phyloP scores from a whole-genome alignment of 2,888 invertebrate species.

The Oithona nana region DNA sequence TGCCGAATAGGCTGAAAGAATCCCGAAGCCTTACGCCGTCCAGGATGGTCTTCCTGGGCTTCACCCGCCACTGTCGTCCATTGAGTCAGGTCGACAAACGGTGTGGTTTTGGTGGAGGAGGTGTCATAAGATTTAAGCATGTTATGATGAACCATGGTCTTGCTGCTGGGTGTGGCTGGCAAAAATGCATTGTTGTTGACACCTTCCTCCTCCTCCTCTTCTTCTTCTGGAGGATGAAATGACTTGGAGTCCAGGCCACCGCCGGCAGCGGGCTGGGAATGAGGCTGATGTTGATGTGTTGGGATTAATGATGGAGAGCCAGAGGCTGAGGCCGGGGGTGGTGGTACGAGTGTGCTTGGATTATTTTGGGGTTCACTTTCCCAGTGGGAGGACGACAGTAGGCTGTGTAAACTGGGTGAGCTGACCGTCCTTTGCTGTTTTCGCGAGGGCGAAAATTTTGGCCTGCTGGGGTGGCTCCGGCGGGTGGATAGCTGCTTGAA shows the following conservation, averaged over 20 bases:
- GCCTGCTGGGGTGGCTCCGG: neutral
- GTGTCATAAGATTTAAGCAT: no score
- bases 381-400: neutral
- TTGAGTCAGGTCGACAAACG: neutral
- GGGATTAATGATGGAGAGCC: neutral
- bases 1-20: slow-evolving; percentile 13
- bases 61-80: neutral
- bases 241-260: neutral
- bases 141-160: neutral
- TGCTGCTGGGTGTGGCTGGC: neutral
- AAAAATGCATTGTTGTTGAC: neutral
- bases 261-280: neutral
- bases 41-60: neutral
- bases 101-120: neutral
- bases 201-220: neutral
- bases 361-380: neutral
- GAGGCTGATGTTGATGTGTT: no score
- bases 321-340: neutral
- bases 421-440: neutral
- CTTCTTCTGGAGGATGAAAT: neutral
- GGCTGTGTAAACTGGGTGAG: neutral
- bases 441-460: neutral
- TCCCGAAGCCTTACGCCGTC: neutral
- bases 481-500: slow-evolving; percentile 4
- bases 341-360: neutral